Evolutionary conservation across 1,140 invertebrate genomes (phyloP), one percentile per base, ranked within the genome.

Genomic region (Ladona fulva): DNA sequence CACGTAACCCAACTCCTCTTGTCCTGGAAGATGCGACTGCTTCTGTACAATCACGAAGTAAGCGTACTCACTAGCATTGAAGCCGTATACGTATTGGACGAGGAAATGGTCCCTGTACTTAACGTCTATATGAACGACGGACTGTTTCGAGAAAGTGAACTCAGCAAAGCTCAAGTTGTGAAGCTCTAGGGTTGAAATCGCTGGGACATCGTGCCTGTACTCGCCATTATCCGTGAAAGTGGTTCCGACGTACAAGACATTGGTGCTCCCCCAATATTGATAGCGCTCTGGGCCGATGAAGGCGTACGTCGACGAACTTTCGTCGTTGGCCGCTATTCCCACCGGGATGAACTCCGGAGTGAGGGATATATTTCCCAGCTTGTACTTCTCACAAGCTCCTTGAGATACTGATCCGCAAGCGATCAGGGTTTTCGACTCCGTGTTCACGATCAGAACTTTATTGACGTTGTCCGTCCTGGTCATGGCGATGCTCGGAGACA

Each of bases 41-140:
- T 97, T 97, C 85, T 99, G 97, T 24, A 98, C 95, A 66, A 97
- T 91, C 16, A 97, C 90, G 86, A 99, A 97, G 84, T 99, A 99
- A 5, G 96, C 95, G 86, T 95, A 98, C 79, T 95, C 92, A 82
- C 92, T 95, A 1, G 95, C 94, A 85, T 97, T 95, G 83, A 99
- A 99, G 14, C 97, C 97, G 86, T 97, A 97, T 1, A 98, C 90
- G 85, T 98, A 99, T 82, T 95, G 92, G 24, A 99, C 95, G 10
- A 97, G 87, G 86, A 97, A 97, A 83, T 97, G 95, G 86, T 97
- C 96, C 78, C 95, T 90, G 84, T 96, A 96, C 83, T 96, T 96
- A 14, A 97, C 95, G 86, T 97, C 95, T 78, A 97, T 96, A 80
- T 92, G 90, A n/a, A 97, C 88, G 74, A 92, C 89, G 29, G 95